Base-by-base conservation (phyloP, 2,113 vertebrate genomes). In the Dunckerocampus dactyliophorus region DNA sequence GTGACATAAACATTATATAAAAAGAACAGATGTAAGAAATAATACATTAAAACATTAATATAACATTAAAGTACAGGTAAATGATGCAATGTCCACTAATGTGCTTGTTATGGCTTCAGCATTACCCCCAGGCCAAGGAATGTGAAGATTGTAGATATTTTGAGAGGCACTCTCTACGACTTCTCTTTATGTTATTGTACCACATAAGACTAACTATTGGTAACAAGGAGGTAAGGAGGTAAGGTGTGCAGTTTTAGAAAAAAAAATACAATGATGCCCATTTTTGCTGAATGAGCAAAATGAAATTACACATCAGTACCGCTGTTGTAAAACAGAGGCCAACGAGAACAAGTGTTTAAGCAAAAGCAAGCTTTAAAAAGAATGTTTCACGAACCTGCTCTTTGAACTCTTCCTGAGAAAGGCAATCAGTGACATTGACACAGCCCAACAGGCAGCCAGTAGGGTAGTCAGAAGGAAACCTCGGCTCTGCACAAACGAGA, bases 371-470 rank as follows among this genome's bases (percentile, higher is more conserved):
- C 9, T 13, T 56, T 22, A 22, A 46, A 8, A 46, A 17, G 15
- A 8, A 45, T 13, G 22, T 14, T 53, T 59, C 21, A 89, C 93
- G 88, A 55, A 97, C 95, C 93, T 98, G 92, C 65, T 96, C 90
- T 45, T 80, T 90, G 79, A 95, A 98, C 67, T 99, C 93, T 59
- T 96, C 93, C 75, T 96, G 95, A 0, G 93, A 91, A 39, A 97
- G 90, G 65, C 95, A 98, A 68, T 98, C 96, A 0, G 63, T 89
- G 80, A 98, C 22, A 0, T 95, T 91, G 80, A 98, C 91, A 4
- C 92, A 96, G 69, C 96, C 97, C 34, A 99, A 80, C 74, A 99
- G 88, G 84, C 95, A 99, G 61, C 93, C 92, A 6, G 93, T 94
- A 57, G 96, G 96, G 85, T 97, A 98, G 59, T 96, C 93, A 1